These are phyloP conservation scores for Hyalella azteca DNA, from an alignment of 2,888 invertebrate genomes.

Conservation along the genomic window DNA sequence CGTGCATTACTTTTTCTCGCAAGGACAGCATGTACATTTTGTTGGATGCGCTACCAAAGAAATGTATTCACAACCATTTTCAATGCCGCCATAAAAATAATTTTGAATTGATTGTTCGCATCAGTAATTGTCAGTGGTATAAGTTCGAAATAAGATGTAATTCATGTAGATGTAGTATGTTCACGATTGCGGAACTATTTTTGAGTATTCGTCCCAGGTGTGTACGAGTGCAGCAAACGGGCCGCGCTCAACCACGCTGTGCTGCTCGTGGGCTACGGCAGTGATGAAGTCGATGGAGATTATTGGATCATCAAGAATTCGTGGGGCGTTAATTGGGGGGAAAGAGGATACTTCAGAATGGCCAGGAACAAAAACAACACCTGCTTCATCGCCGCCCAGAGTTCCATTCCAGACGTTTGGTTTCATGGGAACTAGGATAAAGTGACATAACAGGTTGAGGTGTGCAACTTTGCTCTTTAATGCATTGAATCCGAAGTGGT, in stretches of 20 bases:
- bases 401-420: too few species aligned
- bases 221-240: conserved; percentile 72
- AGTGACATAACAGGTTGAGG: too few species aligned
- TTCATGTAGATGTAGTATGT: neutral
- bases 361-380: conserved; percentile 85
- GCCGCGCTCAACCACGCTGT: conserved; percentile 83
- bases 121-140: neutral
- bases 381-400: neutral
- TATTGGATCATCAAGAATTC: conserved; percentile 91
- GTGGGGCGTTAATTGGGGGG: conserved; percentile 82
- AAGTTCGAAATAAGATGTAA: neutral
- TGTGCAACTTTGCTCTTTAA: too few species aligned
- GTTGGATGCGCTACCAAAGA: neutral
- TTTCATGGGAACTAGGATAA: too few species aligned
- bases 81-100: neutral
- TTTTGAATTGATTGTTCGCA: neutral
- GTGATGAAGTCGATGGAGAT: conserved; percentile 68
- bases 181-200: neutral
- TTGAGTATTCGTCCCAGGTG: conserved; percentile 69
- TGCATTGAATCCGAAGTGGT: too few species aligned
- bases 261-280: conserved; percentile 81
- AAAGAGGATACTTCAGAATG: conserved; percentile 86
- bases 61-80: neutral
- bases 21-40: neutral
- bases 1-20: too few species aligned